Percentiles rank a stretch among this genome's conserved stretches.
phyloP scores from a whole-genome alignment of 2,888 invertebrate genomes.

The Epirrita christyi region DNA sequence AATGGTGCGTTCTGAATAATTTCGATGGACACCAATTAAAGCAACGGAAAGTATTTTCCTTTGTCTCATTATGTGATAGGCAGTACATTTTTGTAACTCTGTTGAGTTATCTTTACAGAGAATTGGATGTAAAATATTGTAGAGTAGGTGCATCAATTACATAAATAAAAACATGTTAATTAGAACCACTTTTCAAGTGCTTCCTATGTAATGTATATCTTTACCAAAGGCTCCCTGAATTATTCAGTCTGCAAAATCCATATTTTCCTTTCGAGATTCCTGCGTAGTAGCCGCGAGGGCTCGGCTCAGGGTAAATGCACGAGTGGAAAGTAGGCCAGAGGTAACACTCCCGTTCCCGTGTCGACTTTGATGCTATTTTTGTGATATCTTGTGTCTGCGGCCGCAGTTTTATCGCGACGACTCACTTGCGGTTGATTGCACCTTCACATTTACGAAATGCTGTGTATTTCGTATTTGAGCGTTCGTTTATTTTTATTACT shows the following conservation, averaged over 20 bases:
- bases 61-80: not conserved
- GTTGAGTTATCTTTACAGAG: not conserved
- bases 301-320: slow-evolving; percentile 54
- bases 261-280: slow-evolving; percentile 50
- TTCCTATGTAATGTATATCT: too few relatives aligned
- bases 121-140: too few relatives aligned
- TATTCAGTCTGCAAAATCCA: too few relatives aligned
- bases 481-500: slow-evolving; percentile 26
- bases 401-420: slow-evolving; percentile 63
- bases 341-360: slow-evolving; percentile 60
- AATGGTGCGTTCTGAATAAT: not conserved
- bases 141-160: not conserved
- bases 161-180: not conserved
- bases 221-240: too few relatives aligned
- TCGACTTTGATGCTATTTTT: slow-evolving; percentile 75
- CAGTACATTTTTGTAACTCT: not conserved
- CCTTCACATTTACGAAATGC: slow-evolving; percentile 36
- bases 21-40: not conserved
- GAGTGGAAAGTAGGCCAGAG: slow-evolving; percentile 69
- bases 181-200: too few relatives aligned
- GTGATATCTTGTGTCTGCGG: slow-evolving; percentile 70
- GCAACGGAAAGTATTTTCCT: not conserved
- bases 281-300: slow-evolving; percentile 48
- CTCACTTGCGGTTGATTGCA: slow-evolving; percentile 60
- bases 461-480: slow-evolving; percentile 27